phyloP scores from a whole-genome alignment of 2,888 invertebrate species.

The Tinea pellionella region DNA sequence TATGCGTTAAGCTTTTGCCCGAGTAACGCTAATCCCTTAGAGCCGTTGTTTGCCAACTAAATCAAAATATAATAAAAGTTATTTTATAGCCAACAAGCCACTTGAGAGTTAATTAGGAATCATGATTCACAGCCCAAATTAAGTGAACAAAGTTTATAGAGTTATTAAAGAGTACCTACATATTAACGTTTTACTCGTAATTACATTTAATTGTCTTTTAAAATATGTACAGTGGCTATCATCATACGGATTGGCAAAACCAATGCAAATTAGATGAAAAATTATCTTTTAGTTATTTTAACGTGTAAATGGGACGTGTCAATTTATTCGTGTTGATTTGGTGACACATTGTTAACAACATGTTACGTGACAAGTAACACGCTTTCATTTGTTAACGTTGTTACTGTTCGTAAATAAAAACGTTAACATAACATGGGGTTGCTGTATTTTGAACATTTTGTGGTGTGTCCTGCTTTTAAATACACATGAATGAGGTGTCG shows the following conservation, averaged over 20 bases:
- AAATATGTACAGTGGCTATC: too few relatives aligned
- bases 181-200: too few relatives aligned
- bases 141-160: neutral
- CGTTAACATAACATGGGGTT: constrained; percentile 4
- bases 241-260: too few relatives aligned
- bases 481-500: constrained; percentile 6
- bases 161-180: neutral
- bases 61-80: constrained; percentile 20
- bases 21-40: constrained; percentile 21
- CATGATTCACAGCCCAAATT: neutral
- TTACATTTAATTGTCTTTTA: too few relatives aligned
- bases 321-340: constrained; percentile 17
- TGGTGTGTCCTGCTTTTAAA: neutral
- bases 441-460: neutral
- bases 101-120: constrained; percentile 19
- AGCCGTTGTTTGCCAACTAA: constrained; percentile 12
- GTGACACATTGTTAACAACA: constrained; percentile 21
- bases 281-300: neutral
- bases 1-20: constrained; percentile 41
- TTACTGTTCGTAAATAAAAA: constrained; percentile 25
- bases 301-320: constrained; percentile 2
- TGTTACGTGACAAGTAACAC: constrained; percentile 21
- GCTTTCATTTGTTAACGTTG: constrained; percentile 28
- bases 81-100: constrained; percentile 19
- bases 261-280: neutral